Base-by-base conservation (phyloP, 2,113 vertebrate species). In the Uria lomvia region DNA sequence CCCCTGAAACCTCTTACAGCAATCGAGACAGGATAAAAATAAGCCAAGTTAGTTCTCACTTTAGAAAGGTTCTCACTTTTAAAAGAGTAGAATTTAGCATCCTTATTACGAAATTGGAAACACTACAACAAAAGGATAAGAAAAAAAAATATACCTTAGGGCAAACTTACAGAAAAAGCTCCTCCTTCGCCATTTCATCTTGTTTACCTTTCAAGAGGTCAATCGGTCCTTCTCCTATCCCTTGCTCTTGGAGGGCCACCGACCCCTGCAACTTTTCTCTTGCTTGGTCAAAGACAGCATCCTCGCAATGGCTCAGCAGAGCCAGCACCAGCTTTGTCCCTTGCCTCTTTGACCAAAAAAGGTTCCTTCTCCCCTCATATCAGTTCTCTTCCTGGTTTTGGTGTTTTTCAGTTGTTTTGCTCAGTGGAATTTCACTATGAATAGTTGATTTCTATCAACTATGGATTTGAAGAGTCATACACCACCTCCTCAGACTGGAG, bases 271-370 rank as follows among this genome's bases (percentile, higher is more conserved):
- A 6, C 2, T n/a, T 45, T 15, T 56, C 8, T 20, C 8, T 36
- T 72, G 15, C 20, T 36, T 70, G 8, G 2, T 47, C 67, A 22
- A 4, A 77, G 26, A 16, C 21, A 11, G 0, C 1, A 3, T n/a
- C 34, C 16, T 42, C 49, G 34, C 11, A 40, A 56, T 4, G 45
- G 22, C 22, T 75, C 29, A 86, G 40, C 22, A 63, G 29, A 58
- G 56, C 20, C 26, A 83, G 15, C 2, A 2, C 24, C n/a, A 75
- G 22, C 2, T 80, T 85, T 56, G 15, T 21, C 29, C 17, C 23
- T 66, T 32, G 21, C 9, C 2, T 5, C 13, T 66, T 18, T 24
- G 10, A 74, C 27, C 1, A 59, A 53, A 77, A 22, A 21, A 7
- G 12, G 7, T 15, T 82, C 8, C 15, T 66, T 81, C 24, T 76